Evolutionary conservation across 2,113 vertebrate species (phyloP), one percentile per base, ranked within the genome.

Genomic region (Chionomys nivalis): DNA sequence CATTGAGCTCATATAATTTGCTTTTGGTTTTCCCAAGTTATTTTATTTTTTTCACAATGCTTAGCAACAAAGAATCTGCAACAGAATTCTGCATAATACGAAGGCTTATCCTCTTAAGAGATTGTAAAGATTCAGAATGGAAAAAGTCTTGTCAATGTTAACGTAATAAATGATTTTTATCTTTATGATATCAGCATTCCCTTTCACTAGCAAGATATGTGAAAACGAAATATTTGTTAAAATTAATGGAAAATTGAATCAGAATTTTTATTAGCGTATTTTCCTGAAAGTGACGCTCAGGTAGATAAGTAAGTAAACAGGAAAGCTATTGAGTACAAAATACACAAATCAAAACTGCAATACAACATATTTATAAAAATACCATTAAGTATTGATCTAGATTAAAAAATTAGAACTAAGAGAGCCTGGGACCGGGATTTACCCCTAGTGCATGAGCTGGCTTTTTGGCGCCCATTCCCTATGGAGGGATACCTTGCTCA

Each of bases 151-250:
- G 31, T 63, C 87, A 65, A 88, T 85, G 90, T 92, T 94, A 94
- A 79, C 70, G 96, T 96, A 52, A 49, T 88, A 94, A 89, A 75
- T 93, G 49, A 87, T 95, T 88, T 94, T 83, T 92, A 79, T 79
- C 81, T 92, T 92, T 31, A 76, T 93, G 26, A 36, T 86, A 85
- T 85, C 47, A 65, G 10, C 47, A 5, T 81, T 95, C 87, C 78
- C 39, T 93, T 68, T 90, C 31, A 68, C 42, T 78, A 93, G 47
- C 23, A 95, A 93, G 89, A 70, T 31, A 68, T 36, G 5, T 93
- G 68, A 75, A 44, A 36, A 79, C 0, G 2, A 21, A 92, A 7
- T 92, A 87, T 78, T 87, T 94, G 17, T 72, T 92, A 81, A 58
- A 93, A 4, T 89, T 82, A 58, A 94, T 66, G 42, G 83, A 79